These are phyloP conservation scores for Harpagoxenus sublaevis DNA, from an alignment of 2,888 invertebrate species.

Conservation along the genomic window DNA sequence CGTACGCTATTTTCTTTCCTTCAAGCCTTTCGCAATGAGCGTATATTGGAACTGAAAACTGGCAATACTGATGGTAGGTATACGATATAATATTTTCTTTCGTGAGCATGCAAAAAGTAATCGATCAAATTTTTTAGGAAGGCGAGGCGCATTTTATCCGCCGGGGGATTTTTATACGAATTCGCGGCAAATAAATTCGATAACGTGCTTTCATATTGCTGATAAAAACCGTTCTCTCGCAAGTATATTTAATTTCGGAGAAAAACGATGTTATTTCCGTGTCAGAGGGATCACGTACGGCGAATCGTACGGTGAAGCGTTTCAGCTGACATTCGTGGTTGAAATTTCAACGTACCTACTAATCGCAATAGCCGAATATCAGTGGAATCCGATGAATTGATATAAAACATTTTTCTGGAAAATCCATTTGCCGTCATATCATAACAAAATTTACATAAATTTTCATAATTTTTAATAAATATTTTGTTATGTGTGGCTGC, in stretches of 20 bases:
- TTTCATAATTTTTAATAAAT: neutral
- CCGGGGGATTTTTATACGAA: slow-evolving; percentile 31
- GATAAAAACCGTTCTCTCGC: slow-evolving; percentile 49
- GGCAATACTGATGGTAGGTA: neutral
- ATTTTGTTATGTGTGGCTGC: neutral
- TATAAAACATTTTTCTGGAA: neutral
- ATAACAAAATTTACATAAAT: neutral
- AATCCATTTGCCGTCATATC: neutral
- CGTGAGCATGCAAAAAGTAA: slow-evolving; percentile 1
- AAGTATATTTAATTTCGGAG: slow-evolving; percentile 51
- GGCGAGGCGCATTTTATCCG: slow-evolving; percentile 20
- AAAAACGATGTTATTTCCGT: slow-evolving; percentile 46
- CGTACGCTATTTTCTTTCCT: neutral
- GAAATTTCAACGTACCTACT: slow-evolving; percentile 29
- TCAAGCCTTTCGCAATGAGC: neutral
- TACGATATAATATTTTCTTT: neutral
- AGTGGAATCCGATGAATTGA: neutral
- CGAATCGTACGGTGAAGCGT: slow-evolving; percentile 38
- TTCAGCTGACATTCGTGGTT: slow-evolving; percentile 35
- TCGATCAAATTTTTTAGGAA: slow-evolving; percentile 35
- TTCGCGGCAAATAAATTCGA: slow-evolving; percentile 47
- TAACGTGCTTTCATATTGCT: slow-evolving; percentile 41
- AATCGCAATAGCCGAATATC: slow-evolving; percentile 26
- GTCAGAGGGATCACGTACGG: slow-evolving; percentile 38
- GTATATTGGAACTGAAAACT: neutral